Percentiles rank a stretch among this genome's conserved stretches.
phyloP scores from a whole-genome alignment of 2,888 invertebrate species.

The Torymus auratus region DNA sequence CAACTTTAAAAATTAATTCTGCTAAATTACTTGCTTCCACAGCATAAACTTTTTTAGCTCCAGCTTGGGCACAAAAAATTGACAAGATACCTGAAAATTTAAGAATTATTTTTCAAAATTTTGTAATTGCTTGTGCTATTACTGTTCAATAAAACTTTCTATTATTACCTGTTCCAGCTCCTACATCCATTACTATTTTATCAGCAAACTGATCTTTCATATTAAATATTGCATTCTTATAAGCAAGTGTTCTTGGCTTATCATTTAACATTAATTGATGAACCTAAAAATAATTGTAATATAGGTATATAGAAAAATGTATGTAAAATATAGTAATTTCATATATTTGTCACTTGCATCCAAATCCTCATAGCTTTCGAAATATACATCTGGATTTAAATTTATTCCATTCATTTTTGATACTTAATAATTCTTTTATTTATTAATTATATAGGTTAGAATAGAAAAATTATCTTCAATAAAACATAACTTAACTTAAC shows the following conservation, averaged over 20 bases:
- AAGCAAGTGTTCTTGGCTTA: constrained; percentile 85
- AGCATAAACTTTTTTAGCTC: constrained; percentile 91
- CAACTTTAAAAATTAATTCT: constrained; percentile 81
- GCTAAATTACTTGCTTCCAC: constrained; percentile 89
- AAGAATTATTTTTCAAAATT: constrained; percentile 16
- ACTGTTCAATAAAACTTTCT: constrained; percentile 21
- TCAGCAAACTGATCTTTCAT: constrained; percentile 83
- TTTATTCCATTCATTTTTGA: constrained; percentile 49
- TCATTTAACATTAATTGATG: constrained; percentile 90
- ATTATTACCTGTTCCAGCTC: constrained; percentile 85
- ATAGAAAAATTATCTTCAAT: not conserved
- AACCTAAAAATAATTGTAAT: constrained; percentile 79
- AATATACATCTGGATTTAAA: constrained; percentile 78
- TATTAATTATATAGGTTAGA: constrained; percentile 26
- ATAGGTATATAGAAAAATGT: constrained; percentile 12
- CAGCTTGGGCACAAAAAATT: constrained; percentile 92
- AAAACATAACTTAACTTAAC: too few species aligned
- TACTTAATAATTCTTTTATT: too few species aligned
- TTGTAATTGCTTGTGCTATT: not conserved
- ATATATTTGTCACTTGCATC: constrained; percentile 80
- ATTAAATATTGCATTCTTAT: constrained; percentile 86
- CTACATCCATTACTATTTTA: constrained; percentile 91
- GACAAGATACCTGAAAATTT: constrained; percentile 84
- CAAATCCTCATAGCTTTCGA: constrained; percentile 85
- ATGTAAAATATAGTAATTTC: constrained; percentile 12